Base-by-base conservation (phyloP, 2,113 vertebrate species). In the Vidua macroura region DNA sequence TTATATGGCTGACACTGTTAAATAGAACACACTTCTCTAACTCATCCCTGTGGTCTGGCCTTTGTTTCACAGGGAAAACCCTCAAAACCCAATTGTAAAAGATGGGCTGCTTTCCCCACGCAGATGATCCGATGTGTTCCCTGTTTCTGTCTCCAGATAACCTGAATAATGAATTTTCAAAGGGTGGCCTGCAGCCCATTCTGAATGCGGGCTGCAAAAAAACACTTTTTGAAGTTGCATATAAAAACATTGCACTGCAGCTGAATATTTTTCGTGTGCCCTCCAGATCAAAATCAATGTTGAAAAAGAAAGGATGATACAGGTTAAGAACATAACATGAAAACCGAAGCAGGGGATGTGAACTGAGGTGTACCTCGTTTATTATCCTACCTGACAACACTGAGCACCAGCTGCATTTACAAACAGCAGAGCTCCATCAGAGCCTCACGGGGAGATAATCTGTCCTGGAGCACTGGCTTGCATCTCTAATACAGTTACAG, bases 1-100 rank as follows among this genome's bases (percentile, higher is more conserved):
- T 96, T 97, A 91, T 92, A 44, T 43, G 83, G 89, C 91, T 95
- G 94, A 95, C 92, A 95, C 86, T 33, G 63, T 48, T 97, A 95
- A 95, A 95, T 77, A 86, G 95, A 95, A 86, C 49, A 60, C 59
- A 66, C 75, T 86, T 90, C 72, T 90, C 74, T 97, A 96, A 97
- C 90, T 97, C 95, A 96, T 95, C 67, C 83, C 68, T 67, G 52
- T 68, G 70, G 51, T 41, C 76, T 81, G 81, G 83, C 91, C 73
- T 93, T 93, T 89, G 64, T 90, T 95, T 93, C 77, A 25, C 69
- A 62, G 62, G 22, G 82, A 84, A 91, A 90, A 95, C 62, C 62
- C 76, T 91, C 9, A 4, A 66, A 93, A 68, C 24, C 12, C 56
- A 13, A 2, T 46, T 74, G 67, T 16, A 51, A 74, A 64, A 52